phyloP scores from a whole-genome alignment of 2,797 vertebrate genomes.

The Tenualosa thibaudeaui region DNA sequence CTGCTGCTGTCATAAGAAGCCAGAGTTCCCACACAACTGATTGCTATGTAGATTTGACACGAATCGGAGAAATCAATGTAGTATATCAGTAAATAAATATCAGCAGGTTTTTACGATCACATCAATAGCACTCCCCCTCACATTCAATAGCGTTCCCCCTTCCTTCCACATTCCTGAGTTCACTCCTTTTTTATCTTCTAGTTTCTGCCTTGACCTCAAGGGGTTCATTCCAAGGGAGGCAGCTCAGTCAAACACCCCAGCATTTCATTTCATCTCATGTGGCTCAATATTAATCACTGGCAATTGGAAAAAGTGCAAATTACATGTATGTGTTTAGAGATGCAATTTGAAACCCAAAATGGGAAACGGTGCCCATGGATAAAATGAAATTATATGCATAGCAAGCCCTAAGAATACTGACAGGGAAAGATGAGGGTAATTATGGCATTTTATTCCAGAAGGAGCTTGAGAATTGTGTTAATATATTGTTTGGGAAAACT shows the following conservation, averaged over 20 bases:
- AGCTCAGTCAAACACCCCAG: neutral
- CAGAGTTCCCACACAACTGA: neutral
- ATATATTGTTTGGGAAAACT: slow-evolving; percentile 69
- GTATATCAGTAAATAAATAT: neutral
- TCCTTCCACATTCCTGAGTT: neutral
- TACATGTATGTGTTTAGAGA: slow-evolving; percentile 45
- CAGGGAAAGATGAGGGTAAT: slow-evolving; percentile 58
- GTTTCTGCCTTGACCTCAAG: slow-evolving; percentile 21
- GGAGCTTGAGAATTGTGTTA: slow-evolving; percentile 56
- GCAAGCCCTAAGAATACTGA: neutral
- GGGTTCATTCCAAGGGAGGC: slow-evolving; percentile 27
- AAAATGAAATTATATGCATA: slow-evolving; percentile 30
- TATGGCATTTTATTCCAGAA: slow-evolving; percentile 55
- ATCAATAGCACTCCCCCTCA: neutral
- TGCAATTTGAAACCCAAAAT: slow-evolving; percentile 43
- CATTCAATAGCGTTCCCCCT: neutral
- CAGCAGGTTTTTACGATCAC: neutral
- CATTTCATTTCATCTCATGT: slow-evolving; percentile 1
- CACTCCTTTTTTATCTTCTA: slow-evolving; percentile 18
- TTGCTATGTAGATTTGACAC: neutral
- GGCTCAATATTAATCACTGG: neutral
- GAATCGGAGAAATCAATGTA: neutral
- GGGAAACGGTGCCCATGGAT: neutral
- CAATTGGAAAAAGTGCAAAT: slow-evolving; percentile 43
- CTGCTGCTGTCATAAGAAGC: neutral